Conservation (phyloP, 2,888 invertebrate species). For the Pheosia gnoma region DNA sequence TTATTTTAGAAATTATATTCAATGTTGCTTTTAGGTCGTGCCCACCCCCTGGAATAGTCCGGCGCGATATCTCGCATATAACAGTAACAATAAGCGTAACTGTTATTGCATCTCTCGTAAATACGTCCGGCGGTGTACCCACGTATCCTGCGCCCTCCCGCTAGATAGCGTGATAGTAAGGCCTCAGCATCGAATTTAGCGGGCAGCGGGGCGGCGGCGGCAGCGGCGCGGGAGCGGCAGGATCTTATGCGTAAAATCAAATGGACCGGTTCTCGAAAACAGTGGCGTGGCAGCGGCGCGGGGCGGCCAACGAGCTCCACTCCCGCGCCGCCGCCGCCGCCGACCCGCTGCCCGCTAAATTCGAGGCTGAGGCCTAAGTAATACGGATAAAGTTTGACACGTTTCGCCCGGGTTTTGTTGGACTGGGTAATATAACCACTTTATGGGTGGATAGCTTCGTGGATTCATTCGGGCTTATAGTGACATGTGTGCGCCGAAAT, state of each 20-base stretch:
- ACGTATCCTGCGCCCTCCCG: neutral
- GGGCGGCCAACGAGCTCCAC: too few relatives aligned
- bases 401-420: neutral
- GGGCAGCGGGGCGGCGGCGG: too few relatives aligned
- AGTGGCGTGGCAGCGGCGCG: too few relatives aligned
- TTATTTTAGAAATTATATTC: neutral
- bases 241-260: too few relatives aligned
- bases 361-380: neutral
- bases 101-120: constrained; percentile 36
- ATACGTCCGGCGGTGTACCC: constrained; percentile 24
- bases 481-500: too few relatives aligned
- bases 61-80: neutral
- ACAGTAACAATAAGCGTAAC: constrained; percentile 36
- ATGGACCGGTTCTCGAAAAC: too few relatives aligned
- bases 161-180: neutral
- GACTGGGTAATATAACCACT: neutral
- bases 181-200: too few relatives aligned
- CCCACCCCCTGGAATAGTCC: constrained; percentile 2
- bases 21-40: neutral
- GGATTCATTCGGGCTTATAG: neutral
- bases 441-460: neutral
- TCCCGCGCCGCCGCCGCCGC: too few relatives aligned
- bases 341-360: too few relatives aligned
- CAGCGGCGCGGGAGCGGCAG: too few relatives aligned
- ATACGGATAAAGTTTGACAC: constrained; percentile 3